Conservation (phyloP, 2,113 vertebrate genomes). For the Menura novaehollandiae region DNA sequence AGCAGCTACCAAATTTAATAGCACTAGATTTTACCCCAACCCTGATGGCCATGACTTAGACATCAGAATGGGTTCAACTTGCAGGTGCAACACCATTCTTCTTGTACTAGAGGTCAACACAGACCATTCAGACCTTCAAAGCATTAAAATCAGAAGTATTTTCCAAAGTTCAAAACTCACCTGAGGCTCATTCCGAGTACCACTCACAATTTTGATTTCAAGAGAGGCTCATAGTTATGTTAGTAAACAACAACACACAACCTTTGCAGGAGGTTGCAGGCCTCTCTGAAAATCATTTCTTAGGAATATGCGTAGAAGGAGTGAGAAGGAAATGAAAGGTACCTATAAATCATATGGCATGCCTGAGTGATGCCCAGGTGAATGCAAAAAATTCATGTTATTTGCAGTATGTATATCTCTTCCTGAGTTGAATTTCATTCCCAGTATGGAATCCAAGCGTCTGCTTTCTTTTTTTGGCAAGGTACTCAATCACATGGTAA, state of each 20-base stretch:
- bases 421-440: constrained; percentile 80
- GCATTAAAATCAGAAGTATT: neutral
- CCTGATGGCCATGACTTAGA: neutral
- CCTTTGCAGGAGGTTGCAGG: constrained; percentile 7
- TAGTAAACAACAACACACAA: neutral
- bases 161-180: constrained; percentile 7
- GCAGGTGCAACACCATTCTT: neutral
- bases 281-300: constrained; percentile 46
- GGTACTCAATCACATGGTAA: constrained; percentile 67
- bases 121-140: neutral
- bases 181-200: neutral
- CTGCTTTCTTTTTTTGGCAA: constrained; percentile 73
- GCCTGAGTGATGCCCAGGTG: constrained; percentile 62
- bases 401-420: constrained; percentile 65
- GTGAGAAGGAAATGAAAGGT: constrained; percentile 53
- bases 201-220: constrained; percentile 4
- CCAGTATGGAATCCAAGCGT: constrained; percentile 60
- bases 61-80: neutral
- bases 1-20: neutral
- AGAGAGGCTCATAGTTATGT: neutral
- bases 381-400: constrained; percentile 54
- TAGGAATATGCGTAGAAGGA: neutral
- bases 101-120: neutral
- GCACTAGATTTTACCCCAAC: neutral
- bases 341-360: constrained; percentile 62